These are phyloP conservation scores for Formicarius rufipectus DNA, from an alignment of 2,113 vertebrate species.

Conservation along the genomic window DNA sequence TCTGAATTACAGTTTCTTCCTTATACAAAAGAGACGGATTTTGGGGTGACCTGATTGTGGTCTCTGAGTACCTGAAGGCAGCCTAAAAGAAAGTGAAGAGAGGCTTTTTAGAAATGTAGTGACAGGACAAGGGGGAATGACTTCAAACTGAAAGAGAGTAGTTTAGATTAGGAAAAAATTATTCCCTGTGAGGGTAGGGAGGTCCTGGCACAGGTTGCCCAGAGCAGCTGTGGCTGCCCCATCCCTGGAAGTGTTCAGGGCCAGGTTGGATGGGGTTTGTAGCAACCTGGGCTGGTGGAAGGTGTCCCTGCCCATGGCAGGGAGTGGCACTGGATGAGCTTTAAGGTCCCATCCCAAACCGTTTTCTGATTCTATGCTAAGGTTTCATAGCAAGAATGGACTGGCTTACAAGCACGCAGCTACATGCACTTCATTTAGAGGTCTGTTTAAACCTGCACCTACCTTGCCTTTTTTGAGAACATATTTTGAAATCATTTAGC, in stretches of 20 bases:
- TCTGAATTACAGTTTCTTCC: not conserved
- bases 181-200: not conserved
- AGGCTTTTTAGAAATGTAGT: not conserved
- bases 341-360: not conserved
- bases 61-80: not conserved
- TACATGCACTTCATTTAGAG: not conserved
- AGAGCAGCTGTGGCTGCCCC: not conserved
- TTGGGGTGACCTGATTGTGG: not conserved
- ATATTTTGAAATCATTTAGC: not conserved
- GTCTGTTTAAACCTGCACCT: not conserved
- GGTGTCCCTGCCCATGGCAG: not conserved
- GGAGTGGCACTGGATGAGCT: not conserved
- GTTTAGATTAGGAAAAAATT: not conserved
- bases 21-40: not conserved
- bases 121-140: rapidly evolving
- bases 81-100: not conserved
- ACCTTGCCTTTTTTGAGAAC: not conserved
- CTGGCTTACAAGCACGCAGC: not conserved
- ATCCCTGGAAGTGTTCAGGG: not conserved
- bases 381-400: not conserved
- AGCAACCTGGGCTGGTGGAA: rapidly evolving
- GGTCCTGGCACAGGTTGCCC: not conserved
- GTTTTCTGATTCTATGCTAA: not conserved
- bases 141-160: not conserved
- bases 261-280: not conserved